phyloP scores from a whole-genome alignment of 2,797 vertebrate genomes.

The Hydrolagus colliei region DNA sequence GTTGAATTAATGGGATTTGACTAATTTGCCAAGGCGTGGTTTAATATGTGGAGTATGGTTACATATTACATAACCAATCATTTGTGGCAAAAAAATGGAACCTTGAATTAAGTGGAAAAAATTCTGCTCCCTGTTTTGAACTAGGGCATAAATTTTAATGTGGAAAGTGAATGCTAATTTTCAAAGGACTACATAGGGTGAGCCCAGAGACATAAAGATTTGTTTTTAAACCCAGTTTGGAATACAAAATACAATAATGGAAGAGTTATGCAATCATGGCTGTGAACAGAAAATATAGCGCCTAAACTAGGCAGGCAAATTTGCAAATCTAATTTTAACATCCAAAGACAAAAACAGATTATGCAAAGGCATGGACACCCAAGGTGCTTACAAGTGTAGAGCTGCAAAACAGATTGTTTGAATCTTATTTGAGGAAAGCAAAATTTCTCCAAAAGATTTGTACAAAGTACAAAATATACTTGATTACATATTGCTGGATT shows the following conservation, averaged over 20 bases:
- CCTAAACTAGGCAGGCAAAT: not conserved
- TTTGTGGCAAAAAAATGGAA: not conserved
- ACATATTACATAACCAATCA: conserved; percentile 4
- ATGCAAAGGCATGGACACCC: not conserved
- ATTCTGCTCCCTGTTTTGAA: not conserved
- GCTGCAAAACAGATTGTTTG: conserved; percentile 13
- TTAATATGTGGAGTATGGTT: not conserved
- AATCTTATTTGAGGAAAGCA: not conserved
- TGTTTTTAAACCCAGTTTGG: not conserved
- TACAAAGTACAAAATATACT: not conserved
- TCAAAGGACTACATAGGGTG: not conserved
- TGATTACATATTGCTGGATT: not conserved
- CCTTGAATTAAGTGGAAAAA: conserved; percentile 26
- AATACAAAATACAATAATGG: not conserved
- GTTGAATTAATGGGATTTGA: conserved; percentile 19
- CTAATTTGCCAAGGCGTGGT: not conserved
- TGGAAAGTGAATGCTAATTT: conserved; percentile 6
- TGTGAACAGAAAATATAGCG: not conserved
- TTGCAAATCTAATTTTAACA: conserved; percentile 23
- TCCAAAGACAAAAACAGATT: conserved; percentile 13
- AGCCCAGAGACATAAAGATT: conserved; percentile 2
- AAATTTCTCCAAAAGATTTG: not conserved
- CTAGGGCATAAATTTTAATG: conserved; percentile 17
- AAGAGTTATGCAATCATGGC: not conserved
- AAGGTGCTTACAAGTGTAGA: not conserved